Conservation (phyloP, 2,113 vertebrate species). For the Eolophus roseicapilla region DNA sequence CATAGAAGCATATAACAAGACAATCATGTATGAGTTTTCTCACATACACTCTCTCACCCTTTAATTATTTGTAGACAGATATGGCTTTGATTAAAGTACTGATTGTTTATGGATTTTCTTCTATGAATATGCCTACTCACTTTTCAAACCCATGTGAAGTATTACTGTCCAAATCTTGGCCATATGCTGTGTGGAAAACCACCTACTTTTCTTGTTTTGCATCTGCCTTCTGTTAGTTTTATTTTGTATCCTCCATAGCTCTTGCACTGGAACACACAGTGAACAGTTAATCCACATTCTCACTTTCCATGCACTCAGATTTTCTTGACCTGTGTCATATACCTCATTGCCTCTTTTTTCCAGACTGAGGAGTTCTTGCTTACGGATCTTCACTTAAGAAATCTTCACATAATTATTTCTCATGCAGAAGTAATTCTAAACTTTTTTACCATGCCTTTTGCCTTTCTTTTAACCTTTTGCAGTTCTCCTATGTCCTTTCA, state of each 20-base stretch:
- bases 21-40: neutral
- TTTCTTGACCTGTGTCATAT: neutral
- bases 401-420: neutral
- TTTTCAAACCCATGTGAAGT: neutral
- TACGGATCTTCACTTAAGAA: neutral
- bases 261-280: neutral
- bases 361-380: neutral
- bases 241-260: neutral
- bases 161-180: neutral
- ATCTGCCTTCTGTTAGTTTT: neutral
- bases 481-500: neutral
- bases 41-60: neutral
- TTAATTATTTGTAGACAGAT: neutral
- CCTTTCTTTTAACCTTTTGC: neutral
- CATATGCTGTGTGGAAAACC: neutral
- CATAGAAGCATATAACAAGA: neutral
- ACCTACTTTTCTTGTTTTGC: neutral
- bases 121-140: neutral
- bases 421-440: neutral
- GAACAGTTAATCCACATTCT: neutral
- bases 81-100: neutral
- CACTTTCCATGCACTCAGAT: neutral
- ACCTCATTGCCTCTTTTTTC: neutral
- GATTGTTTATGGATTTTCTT: neutral
- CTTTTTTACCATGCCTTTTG: neutral